Evolutionary conservation across 1,140 invertebrate genomes (phyloP).

Genomic region (Luehdorfia chinensis): DNA sequence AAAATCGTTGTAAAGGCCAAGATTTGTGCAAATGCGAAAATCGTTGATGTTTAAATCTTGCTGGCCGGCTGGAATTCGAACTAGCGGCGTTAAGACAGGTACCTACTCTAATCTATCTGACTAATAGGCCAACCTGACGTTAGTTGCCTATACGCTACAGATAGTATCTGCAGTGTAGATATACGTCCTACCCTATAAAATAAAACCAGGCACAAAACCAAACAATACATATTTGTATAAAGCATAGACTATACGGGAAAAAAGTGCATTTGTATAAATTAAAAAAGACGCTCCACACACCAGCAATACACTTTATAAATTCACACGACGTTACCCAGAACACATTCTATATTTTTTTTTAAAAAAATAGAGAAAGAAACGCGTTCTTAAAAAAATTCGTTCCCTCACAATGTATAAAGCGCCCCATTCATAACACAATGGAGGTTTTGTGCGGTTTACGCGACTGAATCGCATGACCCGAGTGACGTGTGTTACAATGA

Average conservation of each 20-base stretch:
- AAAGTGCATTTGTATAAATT: constrained; percentile 60
- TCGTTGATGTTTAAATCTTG: too few relatives aligned
- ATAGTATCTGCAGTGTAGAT: too few relatives aligned
- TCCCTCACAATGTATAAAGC: constrained; percentile 58
- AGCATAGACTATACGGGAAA: constrained; percentile 25
- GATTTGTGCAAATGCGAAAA: too few relatives aligned
- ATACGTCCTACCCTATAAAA: too few relatives aligned
- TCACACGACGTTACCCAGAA: constrained; percentile 57
- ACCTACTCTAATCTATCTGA: too few relatives aligned
- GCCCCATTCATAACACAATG: constrained; percentile 65
- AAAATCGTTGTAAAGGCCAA: too few relatives aligned
- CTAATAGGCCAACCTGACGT: too few relatives aligned
- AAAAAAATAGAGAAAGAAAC: constrained; percentile 54
- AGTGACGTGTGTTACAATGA: constrained; percentile 62
- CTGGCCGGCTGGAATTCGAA: too few relatives aligned
- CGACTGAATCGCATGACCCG: constrained; percentile 51
- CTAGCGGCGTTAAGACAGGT: too few relatives aligned
- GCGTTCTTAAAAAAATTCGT: constrained; percentile 69
- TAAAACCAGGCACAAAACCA: too few relatives aligned
- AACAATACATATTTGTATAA: constrained; percentile 37
- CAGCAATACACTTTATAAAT: constrained; percentile 69
- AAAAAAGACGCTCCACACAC: constrained; percentile 57
- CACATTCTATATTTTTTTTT: constrained; percentile 59
- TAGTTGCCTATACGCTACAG: too few relatives aligned
- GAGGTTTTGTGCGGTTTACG: constrained; percentile 56